Conservation (phyloP, 1,140 invertebrate genomes). For the Asbolus verrucosus region DNA sequence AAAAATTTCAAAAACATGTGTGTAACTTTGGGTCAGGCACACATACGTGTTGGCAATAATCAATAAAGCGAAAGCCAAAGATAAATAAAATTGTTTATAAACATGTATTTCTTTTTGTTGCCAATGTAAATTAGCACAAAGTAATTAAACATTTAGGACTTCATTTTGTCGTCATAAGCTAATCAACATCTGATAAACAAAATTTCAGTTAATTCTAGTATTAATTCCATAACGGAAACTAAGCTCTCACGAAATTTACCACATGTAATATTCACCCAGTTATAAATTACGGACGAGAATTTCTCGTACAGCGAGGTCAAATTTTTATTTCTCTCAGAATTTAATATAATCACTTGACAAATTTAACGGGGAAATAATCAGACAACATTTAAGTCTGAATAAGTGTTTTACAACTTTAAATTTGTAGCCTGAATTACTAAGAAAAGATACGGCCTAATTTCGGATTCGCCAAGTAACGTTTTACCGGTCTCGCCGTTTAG, state of each 20-base stretch:
- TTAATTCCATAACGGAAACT: neutral
- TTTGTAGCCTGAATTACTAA: constrained; percentile 22
- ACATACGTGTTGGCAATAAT: constrained; percentile 12
- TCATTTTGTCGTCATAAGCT: constrained; percentile 17
- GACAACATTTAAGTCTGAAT: constrained; percentile 25
- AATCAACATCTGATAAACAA: constrained; percentile 26
- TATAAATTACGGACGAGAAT: neutral
- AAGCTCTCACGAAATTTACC: constrained; percentile 2
- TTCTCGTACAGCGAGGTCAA: neutral
- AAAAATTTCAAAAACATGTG: constrained; percentile 5
- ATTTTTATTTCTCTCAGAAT: neutral
- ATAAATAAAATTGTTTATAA: constrained; percentile 35
- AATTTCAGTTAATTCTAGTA: constrained; percentile 2
- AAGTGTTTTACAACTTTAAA: constrained; percentile 29
- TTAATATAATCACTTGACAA: constrained; percentile 1
- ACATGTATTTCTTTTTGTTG: constrained; percentile 27
- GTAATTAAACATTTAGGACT: constrained; percentile 16
- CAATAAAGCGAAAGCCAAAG: constrained; percentile 12
- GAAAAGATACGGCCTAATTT: constrained; percentile 35
- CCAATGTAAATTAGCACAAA: neutral
- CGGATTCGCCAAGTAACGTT: constrained; percentile 35
- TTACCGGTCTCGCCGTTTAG: constrained; percentile 34
- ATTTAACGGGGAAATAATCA: constrained; percentile 15
- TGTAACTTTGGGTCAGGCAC: constrained; percentile 13
- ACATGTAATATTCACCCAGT: neutral